Conservation (phyloP, 1,140 invertebrate genomes). For the Globodera rostochiensis region DNA sequence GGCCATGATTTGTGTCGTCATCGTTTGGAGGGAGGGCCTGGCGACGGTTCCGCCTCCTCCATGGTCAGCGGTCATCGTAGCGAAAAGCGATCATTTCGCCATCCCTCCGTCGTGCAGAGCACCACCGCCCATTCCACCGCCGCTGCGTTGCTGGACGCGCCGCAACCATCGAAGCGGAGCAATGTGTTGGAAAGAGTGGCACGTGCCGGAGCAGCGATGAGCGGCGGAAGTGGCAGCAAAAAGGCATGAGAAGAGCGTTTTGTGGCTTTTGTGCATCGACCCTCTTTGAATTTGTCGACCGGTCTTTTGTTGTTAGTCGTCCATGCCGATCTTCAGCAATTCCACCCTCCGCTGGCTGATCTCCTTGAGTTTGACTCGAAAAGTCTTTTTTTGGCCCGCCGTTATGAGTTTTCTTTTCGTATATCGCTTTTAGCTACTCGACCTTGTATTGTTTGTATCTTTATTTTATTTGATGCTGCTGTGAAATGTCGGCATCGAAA, state of each 20-base stretch:
- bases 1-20: slow-evolving; percentile 4
- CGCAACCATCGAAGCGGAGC: slow-evolving; percentile 37
- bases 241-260: slow-evolving; percentile 17
- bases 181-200: background rate
- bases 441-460: no score
- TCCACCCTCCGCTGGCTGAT: background rate
- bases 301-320: background rate
- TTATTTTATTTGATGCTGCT: no score
- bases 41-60: slow-evolving; percentile 25
- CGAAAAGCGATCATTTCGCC: slow-evolving; percentile 63
- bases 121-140: slow-evolving; percentile 51
- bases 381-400: no score
- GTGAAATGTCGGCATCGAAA: no score
- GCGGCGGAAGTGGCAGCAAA: slow-evolving; percentile 5
- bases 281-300: background rate
- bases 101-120: slow-evolving; percentile 36
- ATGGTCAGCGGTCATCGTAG: slow-evolving; percentile 16
- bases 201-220: background rate
- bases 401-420: no score
- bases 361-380: no score
- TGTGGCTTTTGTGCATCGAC: background rate
- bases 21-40: background rate
- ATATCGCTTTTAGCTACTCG: no score
- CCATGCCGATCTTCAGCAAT: background rate
- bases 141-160: slow-evolving; percentile 55